phyloP scores from a whole-genome alignment of 2,888 invertebrate species.

The Notocelia uddmanniana region DNA sequence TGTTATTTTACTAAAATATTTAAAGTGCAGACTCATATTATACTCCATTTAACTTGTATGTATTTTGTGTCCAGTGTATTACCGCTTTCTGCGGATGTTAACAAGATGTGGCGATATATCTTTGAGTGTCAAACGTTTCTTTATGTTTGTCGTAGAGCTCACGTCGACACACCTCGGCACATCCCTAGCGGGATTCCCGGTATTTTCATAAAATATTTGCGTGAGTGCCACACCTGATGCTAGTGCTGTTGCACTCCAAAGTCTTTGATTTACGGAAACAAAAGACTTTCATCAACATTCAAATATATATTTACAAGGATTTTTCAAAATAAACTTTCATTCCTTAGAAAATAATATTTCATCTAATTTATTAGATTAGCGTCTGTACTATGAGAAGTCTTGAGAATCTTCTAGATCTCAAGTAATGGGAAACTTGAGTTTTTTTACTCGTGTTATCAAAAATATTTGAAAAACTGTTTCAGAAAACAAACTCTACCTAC shows the following conservation, averaged over 20 bases:
- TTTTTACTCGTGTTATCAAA: neutral
- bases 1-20: neutral
- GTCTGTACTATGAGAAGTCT: neutral
- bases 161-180: slow-evolving; percentile 53
- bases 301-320: slow-evolving; percentile 49
- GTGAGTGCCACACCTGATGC: slow-evolving; percentile 83
- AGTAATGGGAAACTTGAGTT: neutral
- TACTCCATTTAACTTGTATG: no score
- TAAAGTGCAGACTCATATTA: no score
- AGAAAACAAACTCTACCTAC: no score
- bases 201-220: slow-evolving; percentile 86
- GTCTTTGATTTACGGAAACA: slow-evolving; percentile 79
- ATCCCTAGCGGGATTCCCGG: slow-evolving; percentile 71
- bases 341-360: no score
- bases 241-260: slow-evolving; percentile 78
- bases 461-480: no score
- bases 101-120: slow-evolving; percentile 34
- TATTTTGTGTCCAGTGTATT: neutral
- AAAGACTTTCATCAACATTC: slow-evolving; percentile 59
- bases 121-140: slow-evolving; percentile 31
- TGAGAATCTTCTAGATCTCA: neutral
- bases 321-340: neutral
- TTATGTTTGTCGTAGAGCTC: slow-evolving; percentile 39
- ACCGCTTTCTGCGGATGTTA: slow-evolving; percentile 17
- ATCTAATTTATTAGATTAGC: no score